Evolutionary conservation across 2,797 vertebrate genomes (phyloP).

Genomic region (Phalloptychus januarius): DNA sequence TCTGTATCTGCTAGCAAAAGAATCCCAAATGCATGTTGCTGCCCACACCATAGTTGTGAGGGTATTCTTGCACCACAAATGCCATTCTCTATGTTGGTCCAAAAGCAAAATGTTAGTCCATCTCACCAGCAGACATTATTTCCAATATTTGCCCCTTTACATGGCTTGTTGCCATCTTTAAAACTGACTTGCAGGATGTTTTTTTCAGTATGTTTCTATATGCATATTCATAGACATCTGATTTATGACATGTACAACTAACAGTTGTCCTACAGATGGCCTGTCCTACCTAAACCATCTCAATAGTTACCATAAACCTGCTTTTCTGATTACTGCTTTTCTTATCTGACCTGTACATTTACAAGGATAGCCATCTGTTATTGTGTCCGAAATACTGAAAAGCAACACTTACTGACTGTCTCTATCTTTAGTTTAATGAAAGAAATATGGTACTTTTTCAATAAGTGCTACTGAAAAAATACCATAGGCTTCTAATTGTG

Average conservation of each 20-base stretch:
- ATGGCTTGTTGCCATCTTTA: neutral
- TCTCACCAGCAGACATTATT: neutral
- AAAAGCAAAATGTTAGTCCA: neutral
- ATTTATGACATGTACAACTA: neutral
- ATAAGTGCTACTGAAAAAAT: neutral
- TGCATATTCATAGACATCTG: neutral
- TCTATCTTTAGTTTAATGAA: neutral
- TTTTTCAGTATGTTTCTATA: neutral
- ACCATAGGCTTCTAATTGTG: neutral
- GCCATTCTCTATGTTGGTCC: neutral
- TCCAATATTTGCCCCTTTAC: neutral
- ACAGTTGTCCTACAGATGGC: neutral
- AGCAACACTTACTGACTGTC: neutral
- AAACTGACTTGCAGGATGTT: neutral
- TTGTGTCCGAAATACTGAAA: neutral
- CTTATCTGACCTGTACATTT: neutral
- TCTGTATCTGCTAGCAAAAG: neutral
- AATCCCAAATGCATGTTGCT: neutral
- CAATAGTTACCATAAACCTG: neutral
- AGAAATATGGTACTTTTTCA: neutral
- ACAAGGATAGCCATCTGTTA: neutral
- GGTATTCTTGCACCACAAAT: neutral
- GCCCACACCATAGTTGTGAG: neutral
- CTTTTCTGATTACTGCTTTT: neutral
- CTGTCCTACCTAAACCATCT: neutral